Base-by-base conservation (phyloP, 2,888 invertebrate genomes). In the Isoperla grammatica region DNA sequence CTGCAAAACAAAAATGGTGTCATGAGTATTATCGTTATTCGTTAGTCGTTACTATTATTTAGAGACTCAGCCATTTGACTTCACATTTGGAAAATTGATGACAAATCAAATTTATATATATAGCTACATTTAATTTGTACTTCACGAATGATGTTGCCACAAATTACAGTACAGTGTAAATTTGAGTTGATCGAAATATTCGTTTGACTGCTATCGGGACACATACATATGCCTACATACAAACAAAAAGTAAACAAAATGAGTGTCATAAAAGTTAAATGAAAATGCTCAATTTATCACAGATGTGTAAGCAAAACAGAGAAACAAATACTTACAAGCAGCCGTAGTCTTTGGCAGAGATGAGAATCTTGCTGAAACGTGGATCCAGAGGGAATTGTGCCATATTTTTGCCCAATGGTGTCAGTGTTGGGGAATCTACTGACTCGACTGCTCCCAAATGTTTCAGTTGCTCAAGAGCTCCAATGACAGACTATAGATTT, bases 381-480 rank as follows among this genome's bases (percentile, higher is more conserved):
- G 98, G 97, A 73, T 97, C 95, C 39, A 98, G 79, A 0, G 98
- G 98, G 73, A 95, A 95, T 12, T 84, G 81, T 0, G 92, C 83
- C 93, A 97, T 94, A 70, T 87, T 84, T 66, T 82, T 83, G 0
- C 97, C 97, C 1, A 88, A 68, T 0, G 80, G 75, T 0, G 95
- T 95, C 65, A 97, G 76, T 72, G 84, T 80, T 1, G 82, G 81
- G 60, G 80, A 78, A 8, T 75, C 71, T 5, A 77, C 72, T 60
- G 71, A 76, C 62, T 85, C 83, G 49, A 93, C 80, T 19, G 91
- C 91, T 57, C 86, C 80, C 5, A 81, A 70, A 39, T 73, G 68
- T 43, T 71, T 68, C 29, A 81, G 70, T 65, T 78, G 75, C 35
- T 74, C 69, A 35, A 79, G 64, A 0, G 79, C 79, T 64, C 69